phyloP scores from a whole-genome alignment of 1,140 invertebrate species.

The Sitodiplosis mosellana region DNA sequence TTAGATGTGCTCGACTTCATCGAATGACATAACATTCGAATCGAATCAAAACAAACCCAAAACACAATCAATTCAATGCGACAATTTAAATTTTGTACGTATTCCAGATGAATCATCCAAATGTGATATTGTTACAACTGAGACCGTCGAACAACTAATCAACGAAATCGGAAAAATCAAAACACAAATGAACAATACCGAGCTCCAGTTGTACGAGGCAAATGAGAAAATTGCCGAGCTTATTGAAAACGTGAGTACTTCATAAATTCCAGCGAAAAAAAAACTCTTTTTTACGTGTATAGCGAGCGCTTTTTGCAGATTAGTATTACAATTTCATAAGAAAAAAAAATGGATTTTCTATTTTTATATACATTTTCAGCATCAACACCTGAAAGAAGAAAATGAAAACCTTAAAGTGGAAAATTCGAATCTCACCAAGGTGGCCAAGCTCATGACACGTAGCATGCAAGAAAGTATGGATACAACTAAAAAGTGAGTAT shows the following conservation, averaged over 20 bases:
- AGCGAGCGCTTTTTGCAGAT: not conserved
- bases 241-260: constrained; percentile 16
- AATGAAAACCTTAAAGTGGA: constrained; percentile 20
- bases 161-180: constrained; percentile 18
- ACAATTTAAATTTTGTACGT: not conserved
- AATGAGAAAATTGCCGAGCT: constrained; percentile 24
- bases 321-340: too few relatives aligned
- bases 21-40: too few relatives aligned
- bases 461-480: constrained; percentile 24
- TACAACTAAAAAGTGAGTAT: constrained; percentile 10
- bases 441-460: constrained; percentile 20
- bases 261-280: not conserved
- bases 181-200: constrained; percentile 15
- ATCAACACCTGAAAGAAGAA: constrained; percentile 19
- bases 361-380: constrained; percentile 6
- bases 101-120: not conserved
- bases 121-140: constrained; percentile 9
- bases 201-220: constrained; percentile 23
- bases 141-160: constrained; percentile 16
- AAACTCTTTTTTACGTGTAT: not conserved
- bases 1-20: too few relatives aligned
- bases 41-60: too few relatives aligned
- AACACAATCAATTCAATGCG: not conserved
- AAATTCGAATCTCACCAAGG: constrained; percentile 20
- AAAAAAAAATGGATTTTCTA: not conserved